These are phyloP conservation scores for Drosophila repletoides DNA, from an alignment of 1,140 invertebrate species.

Conservation along the genomic window DNA sequence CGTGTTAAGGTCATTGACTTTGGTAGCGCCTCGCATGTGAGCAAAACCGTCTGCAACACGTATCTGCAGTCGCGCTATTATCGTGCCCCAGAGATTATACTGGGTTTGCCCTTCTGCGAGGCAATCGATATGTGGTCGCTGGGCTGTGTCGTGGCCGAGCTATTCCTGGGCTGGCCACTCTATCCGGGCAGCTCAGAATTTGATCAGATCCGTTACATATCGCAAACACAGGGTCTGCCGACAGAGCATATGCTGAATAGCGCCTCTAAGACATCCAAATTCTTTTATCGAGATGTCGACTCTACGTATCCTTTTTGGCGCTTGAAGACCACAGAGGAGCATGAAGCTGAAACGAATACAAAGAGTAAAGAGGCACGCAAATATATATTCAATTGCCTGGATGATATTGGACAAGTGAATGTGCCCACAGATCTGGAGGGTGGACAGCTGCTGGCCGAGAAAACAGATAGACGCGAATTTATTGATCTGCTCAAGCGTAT, in stretches of 20 bases:
- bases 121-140: constrained; percentile 99
- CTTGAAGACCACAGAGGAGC: constrained; percentile 98
- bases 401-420: constrained; percentile 99
- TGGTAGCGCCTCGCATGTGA: constrained; percentile 99
- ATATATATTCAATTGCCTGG: constrained; percentile 99
- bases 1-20: constrained; percentile 99
- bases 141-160: constrained; percentile 99
- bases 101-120: constrained; percentile 99
- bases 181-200: constrained; percentile 99
- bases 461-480: constrained; percentile 97
- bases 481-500: constrained; percentile 98
- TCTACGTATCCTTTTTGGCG: constrained; percentile 99
- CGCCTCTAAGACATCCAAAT: constrained; percentile 99
- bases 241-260: constrained; percentile 99
- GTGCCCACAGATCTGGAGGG: constrained; percentile 98
- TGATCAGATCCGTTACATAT: constrained; percentile 97
- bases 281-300: constrained; percentile 98
- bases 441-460: constrained; percentile 96
- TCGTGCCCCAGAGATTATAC: constrained; percentile 99
- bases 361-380: constrained; percentile 99
- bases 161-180: constrained; percentile 99
- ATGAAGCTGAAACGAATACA: constrained; percentile 98
- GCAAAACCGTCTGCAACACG: constrained; percentile 99
- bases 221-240: constrained; percentile 91
- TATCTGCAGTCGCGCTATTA: constrained; percentile 99